Conservation (phyloP, 2,797 vertebrate genomes). For the Microctenopoma stevenorrisi region DNA sequence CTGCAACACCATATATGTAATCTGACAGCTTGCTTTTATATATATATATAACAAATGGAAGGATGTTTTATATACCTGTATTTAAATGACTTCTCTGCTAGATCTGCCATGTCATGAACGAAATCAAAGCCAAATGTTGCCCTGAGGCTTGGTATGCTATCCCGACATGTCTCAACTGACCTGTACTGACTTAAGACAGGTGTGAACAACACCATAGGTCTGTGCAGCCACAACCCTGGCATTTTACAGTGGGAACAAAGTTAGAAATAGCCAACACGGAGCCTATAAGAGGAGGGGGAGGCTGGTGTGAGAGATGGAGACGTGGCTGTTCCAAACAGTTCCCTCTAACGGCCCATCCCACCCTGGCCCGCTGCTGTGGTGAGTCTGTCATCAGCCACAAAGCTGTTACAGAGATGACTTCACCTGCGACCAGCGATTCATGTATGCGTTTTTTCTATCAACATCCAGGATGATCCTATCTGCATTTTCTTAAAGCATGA, state of each 20-base stretch:
- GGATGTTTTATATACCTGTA: not conserved
- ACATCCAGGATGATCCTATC: not conserved
- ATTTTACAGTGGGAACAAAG: constrained; percentile 9
- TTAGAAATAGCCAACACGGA: not conserved
- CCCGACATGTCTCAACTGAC: constrained; percentile 58
- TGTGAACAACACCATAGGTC: constrained; percentile 19
- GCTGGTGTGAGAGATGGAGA: constrained; percentile 33
- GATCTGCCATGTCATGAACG: constrained; percentile 1
- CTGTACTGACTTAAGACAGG: constrained; percentile 35
- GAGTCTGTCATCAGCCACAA: constrained; percentile 36
- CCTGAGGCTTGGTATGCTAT: constrained; percentile 19
- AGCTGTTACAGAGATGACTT: constrained; percentile 44
- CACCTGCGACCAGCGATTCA: constrained; percentile 6
- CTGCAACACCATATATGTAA: not conserved
- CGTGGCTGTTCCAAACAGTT: constrained; percentile 49
- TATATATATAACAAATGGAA: too few relatives aligned
- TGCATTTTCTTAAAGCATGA: not conserved
- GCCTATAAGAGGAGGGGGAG: not conserved
- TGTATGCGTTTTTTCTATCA: not conserved
- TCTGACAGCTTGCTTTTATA: not conserved
- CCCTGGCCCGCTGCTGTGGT: constrained; percentile 16
- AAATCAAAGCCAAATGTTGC: constrained; percentile 6
- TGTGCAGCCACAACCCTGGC: not conserved
- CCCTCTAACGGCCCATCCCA: constrained; percentile 53
- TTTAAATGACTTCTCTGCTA: not conserved